A percentile compares a stretch with the other conserved stretches of the same genome.
Conservation (phyloP, 2,888 invertebrate genomes). For the Gonocerus acuteangulatus region DNA sequence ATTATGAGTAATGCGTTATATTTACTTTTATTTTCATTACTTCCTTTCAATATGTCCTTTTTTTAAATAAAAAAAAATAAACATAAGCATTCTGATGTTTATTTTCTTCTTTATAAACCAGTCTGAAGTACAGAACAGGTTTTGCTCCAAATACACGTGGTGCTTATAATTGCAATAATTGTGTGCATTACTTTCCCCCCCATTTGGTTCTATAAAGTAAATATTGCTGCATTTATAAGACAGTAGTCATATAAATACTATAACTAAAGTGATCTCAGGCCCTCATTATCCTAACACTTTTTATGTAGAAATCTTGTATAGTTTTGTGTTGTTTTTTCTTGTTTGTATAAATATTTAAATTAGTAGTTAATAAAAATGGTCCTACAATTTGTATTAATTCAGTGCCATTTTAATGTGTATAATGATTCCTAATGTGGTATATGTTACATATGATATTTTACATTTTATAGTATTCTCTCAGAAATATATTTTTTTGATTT, state of each 20-base stretch:
- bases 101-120: no score
- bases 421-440: neutral
- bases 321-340: neutral
- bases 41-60: no score
- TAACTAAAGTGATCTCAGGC: neutral
- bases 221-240: neutral
- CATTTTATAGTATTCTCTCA: no score
- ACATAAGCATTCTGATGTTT: no score
- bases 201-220: neutral
- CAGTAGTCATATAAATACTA: neutral
- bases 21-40: no score
- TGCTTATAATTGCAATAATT: no score
- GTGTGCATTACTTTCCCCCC: no score
- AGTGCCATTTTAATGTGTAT: neutral
- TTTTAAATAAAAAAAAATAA: no score
- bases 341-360: neutral
- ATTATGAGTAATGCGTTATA: no score
- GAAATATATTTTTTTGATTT: no score
- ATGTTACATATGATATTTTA: neutral
- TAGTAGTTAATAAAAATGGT: neutral
- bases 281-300: neutral
- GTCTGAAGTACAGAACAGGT: no score
- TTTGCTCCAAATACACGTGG: no score
- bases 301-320: neutral
- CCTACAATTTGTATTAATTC: neutral